Evolutionary conservation across 2,797 vertebrate species (phyloP).

Genomic region (Microcaecilia unicolor): DNA sequence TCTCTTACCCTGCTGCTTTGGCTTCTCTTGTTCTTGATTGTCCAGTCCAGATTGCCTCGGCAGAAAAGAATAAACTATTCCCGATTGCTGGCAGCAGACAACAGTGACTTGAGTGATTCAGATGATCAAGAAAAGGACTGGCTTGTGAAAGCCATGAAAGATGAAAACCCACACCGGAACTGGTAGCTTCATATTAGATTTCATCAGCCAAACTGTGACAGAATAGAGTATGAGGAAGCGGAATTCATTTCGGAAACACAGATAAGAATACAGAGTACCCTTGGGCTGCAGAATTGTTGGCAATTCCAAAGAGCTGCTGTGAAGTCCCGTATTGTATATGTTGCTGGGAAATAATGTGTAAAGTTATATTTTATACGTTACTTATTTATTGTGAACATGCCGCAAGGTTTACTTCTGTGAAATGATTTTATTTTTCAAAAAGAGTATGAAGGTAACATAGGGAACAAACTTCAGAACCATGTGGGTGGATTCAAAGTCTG

Average conservation of each 20-base stretch:
- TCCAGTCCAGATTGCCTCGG: conserved; percentile 63
- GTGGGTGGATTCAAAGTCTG: too few species aligned
- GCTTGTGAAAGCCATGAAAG: conserved; percentile 76
- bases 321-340: too few species aligned
- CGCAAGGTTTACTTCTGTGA: neutral
- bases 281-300: too few species aligned
- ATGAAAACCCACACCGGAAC: conserved; percentile 47
- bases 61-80: conserved; percentile 79
- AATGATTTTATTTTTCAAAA: conserved; percentile 3
- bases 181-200: neutral
- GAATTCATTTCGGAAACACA: too few species aligned
- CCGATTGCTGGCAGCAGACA: conserved; percentile 63
- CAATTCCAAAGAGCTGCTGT: neutral
- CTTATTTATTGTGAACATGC: neutral
- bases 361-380: neutral
- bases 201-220: neutral
- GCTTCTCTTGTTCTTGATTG: conserved; percentile 51
- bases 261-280: neutral
- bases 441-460: too few species aligned
- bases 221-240: neutral
- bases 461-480: too few species aligned
- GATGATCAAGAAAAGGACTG: conserved; percentile 77
- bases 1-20: conserved; percentile 50
- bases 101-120: conserved; percentile 70
- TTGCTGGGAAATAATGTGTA: conserved; percentile 3